Base-by-base conservation (phyloP, 2,797 vertebrate species). In the Lagothrix lagotricha region DNA sequence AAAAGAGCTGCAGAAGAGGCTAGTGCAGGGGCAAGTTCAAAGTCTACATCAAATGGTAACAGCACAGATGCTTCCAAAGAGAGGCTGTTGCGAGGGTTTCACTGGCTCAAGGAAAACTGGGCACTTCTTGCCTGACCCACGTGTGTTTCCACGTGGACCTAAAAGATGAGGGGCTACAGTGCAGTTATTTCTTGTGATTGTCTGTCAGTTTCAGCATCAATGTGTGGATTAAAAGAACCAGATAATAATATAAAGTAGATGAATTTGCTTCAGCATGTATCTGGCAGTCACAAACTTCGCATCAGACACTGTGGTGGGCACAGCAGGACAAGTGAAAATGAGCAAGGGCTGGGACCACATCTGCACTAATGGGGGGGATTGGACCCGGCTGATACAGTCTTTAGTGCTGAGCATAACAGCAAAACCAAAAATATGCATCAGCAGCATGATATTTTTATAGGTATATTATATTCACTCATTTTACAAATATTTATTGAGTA, bases 61-160 rank as follows among this genome's bases (percentile, higher is more conserved):
- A 22, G 7, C 0, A 2, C 1, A 24, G n/a, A 11, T 11, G 52
- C 22, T 79, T 72, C 77, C 20, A 33, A 33, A 11, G 48, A 36
- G 52, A 58, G n/a, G 7, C 22, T 15, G 1, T 8, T n/a, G 7
- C 0, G 2, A 54, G 17, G 44, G 15, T 2, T 67, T 44, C 64
- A 10, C 8, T 8, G 24, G 41, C 15, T 12, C 77, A 7, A 24
- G 17, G 80, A 5, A n/a, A 52, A 46, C 33, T 14, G 11, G 4
- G 8, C 1, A 5, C 70, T 52, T 52, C 48, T 39, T 22, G 14
- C 46, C 20, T 0, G 17, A 36, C 11, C 7, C 50, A 12, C 7
- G 2, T 7, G 75, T 86, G 24, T 73, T 44, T 64, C 57, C 73
- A 67, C 39, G n/a, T 4, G 15, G 3, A 44, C n/a, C 10, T n/a